These are phyloP conservation scores for Sebastes oblongus DNA, from an alignment of 2,797 vertebrate species.

Conservation along the genomic window DNA sequence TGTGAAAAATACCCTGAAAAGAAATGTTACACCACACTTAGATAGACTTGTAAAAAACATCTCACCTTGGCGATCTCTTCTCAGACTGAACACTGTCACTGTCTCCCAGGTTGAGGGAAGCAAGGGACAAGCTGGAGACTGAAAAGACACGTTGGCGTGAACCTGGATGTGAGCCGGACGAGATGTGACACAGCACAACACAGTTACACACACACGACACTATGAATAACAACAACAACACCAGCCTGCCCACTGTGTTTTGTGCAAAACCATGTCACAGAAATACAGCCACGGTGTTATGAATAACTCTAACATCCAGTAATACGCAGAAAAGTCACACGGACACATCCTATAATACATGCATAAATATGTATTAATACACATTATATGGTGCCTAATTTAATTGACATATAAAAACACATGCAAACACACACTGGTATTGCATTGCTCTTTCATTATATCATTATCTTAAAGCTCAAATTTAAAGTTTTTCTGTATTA, in stretches of 20 bases:
- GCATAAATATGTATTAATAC: background rate
- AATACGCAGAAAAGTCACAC: background rate
- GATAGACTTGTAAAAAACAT: background rate
- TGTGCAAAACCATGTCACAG: slow-evolving; percentile 44
- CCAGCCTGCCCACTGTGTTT: slow-evolving; percentile 67
- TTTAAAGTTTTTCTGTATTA: background rate
- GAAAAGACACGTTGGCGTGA: slow-evolving; percentile 90
- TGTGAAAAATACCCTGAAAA: background rate
- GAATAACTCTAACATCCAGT: background rate
- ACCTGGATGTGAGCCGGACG: slow-evolving; percentile 81
- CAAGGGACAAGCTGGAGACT: slow-evolving; percentile 97
- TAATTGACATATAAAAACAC: background rate
- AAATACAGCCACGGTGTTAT: slow-evolving; percentile 1
- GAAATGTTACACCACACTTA: too few species aligned
- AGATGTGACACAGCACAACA: slow-evolving; percentile 60
- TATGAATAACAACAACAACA: slow-evolving; percentile 6
- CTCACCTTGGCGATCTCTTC: slow-evolving; percentile 93
- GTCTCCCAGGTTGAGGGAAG: slow-evolving; percentile 93
- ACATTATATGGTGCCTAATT: background rate
- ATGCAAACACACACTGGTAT: background rate
- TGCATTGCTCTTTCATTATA: slow-evolving; percentile 2
- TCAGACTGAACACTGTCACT: slow-evolving; percentile 91
- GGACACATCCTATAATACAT: background rate
- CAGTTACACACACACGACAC: slow-evolving; percentile 62
- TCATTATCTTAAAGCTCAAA: background rate